Percentiles rank a stretch among this genome's conserved stretches.
Evolutionary conservation across 2,888 invertebrate species (phyloP).

Genomic region (Lasioglossum oenotherae): DNA sequence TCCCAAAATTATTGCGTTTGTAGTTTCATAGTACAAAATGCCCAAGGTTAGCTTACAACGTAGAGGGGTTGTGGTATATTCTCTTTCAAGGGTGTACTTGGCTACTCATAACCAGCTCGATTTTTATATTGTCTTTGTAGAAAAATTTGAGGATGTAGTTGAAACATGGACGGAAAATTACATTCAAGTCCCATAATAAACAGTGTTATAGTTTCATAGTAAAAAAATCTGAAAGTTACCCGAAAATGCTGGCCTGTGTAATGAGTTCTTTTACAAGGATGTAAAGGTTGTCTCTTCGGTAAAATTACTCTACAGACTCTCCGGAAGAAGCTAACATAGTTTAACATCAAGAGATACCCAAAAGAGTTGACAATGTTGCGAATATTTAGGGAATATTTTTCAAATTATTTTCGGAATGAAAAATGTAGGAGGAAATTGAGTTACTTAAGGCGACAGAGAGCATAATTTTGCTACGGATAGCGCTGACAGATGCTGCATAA

Average conservation of each 20-base stretch:
- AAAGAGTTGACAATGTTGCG: neutral
- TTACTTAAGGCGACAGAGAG: neutral
- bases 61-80: neutral
- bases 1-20: neutral
- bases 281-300: neutral
- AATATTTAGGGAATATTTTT: neutral
- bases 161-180: neutral
- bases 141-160: neutral
- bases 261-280: neutral
- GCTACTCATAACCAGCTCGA: neutral
- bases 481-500: neutral
- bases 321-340: neutral
- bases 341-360: neutral
- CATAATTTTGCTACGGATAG: neutral
- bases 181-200: neutral
- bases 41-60: neutral
- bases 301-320: neutral
- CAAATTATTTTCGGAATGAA: neutral
- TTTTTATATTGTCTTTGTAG: neutral
- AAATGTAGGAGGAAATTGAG: neutral
- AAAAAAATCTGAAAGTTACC: neutral
- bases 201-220: neutral
- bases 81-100: neutral
- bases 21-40: neutral
- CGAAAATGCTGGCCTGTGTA: neutral